phyloP scores from a whole-genome alignment of 2,113 vertebrate species.

The Salvelinus fontinalis region DNA sequence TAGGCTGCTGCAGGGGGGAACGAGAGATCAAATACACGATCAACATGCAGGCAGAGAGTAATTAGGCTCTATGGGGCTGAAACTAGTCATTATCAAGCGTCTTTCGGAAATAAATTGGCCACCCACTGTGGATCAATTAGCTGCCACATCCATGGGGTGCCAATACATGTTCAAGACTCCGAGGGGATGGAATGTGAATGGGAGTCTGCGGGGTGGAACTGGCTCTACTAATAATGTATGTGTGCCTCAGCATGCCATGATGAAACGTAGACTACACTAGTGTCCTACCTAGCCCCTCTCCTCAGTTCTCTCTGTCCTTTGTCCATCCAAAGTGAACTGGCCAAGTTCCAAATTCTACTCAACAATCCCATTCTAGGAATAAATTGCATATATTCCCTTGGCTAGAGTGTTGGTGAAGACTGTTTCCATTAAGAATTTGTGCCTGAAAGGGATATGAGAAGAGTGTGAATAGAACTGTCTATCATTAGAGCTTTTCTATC shows the following conservation, averaged over 20 bases:
- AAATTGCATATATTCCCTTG: neutral
- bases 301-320: neutral
- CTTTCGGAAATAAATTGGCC: neutral
- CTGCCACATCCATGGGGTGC: neutral
- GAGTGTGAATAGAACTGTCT: neutral
- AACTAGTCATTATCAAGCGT: slow-evolving; percentile 32
- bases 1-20: slow-evolving; percentile 83
- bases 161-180: slow-evolving; percentile 39
- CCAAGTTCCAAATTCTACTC: neutral
- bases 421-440: neutral
- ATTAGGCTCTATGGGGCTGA: slow-evolving; percentile 55
- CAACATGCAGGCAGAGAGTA: slow-evolving; percentile 49
- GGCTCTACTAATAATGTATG: neutral
- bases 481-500: neutral
- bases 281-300: neutral
- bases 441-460: neutral
- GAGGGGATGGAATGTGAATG: neutral
- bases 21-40: slow-evolving; percentile 27
- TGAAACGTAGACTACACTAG: neutral
- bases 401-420: neutral
- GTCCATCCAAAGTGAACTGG: neutral
- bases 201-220: neutral
- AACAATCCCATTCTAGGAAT: neutral
- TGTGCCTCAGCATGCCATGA: neutral
- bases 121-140: neutral